Percentiles rank a stretch among this genome's conserved stretches.
These are phyloP conservation scores for Zoanthus solanderi DNA, from an alignment of 92 coral and sea anemone genomes.

Conservation along the genomic window DNA sequence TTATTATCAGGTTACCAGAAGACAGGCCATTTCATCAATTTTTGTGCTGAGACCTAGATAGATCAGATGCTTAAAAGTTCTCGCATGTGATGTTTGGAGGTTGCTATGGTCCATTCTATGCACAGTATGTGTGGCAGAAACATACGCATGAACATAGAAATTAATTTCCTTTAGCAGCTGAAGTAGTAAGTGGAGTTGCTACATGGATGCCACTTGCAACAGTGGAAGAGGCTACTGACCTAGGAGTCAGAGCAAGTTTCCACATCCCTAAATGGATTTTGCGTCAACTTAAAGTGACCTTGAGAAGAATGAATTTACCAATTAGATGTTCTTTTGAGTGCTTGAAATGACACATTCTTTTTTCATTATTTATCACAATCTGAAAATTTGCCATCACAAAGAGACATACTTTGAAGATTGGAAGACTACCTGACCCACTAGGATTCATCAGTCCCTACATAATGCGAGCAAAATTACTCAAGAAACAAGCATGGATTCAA, in stretches of 20 bases:
- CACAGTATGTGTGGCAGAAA: conserved; percentile 63
- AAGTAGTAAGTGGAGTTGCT: conserved; percentile 13
- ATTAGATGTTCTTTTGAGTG: neutral
- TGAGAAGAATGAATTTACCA: too few species aligned
- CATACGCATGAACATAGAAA: conserved; percentile 40
- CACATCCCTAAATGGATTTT: conserved; percentile 4
- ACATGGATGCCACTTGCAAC: neutral
- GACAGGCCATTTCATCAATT: conserved; percentile 57
- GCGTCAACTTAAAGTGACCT: conserved; percentile 24
- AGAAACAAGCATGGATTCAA: conserved; percentile 62
- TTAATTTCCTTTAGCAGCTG: conserved; percentile 39
- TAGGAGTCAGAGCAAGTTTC: conserved; percentile 29
- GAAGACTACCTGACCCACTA: conserved; percentile 48
- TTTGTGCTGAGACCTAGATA: conserved; percentile 61
- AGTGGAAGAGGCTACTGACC: neutral
- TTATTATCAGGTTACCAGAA: neutral
- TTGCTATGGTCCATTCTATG: conserved; percentile 72
- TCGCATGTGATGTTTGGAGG: conserved; percentile 71
- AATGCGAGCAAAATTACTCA: conserved; percentile 51
- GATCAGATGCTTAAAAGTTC: conserved; percentile 65
- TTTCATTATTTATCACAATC: conserved; percentile 53
- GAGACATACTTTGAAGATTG: conserved; percentile 54
- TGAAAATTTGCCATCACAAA: conserved; percentile 44
- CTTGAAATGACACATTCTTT: conserved; percentile 15
- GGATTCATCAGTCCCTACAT: conserved; percentile 50